These are phyloP conservation scores for Colinus virginianus DNA, from an alignment of 2,113 vertebrate species.

Conservation along the genomic window DNA sequence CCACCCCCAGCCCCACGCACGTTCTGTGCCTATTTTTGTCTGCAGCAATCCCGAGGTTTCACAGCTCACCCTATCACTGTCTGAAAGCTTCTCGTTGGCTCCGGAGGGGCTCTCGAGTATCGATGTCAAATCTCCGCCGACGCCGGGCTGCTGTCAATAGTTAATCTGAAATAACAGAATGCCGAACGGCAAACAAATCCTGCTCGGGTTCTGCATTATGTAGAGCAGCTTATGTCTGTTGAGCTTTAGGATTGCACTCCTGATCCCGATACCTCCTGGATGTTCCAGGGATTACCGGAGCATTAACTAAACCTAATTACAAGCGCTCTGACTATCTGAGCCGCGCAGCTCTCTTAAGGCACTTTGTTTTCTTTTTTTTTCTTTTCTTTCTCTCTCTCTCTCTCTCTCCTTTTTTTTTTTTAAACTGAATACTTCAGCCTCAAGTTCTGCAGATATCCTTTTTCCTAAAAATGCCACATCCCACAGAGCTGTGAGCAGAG, in stretches of 20 bases:
- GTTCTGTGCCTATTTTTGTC: background rate
- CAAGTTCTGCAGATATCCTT: conserved; percentile 11
- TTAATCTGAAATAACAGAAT: conserved; percentile 66
- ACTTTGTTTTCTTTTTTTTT: conserved; percentile 44
- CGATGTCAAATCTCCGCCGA: conserved; percentile 48
- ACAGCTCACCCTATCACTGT: background rate
- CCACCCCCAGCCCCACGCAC: rapidly evolving
- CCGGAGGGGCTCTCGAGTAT: conserved; percentile 50
- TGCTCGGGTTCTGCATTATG: conserved; percentile 26
- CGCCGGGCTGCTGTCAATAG: conserved; percentile 43
- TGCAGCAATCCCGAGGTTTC: background rate
- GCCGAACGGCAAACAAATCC: conserved; percentile 59
- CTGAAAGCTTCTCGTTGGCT: conserved; percentile 39
- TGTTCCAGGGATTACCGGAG: conserved; percentile 77
- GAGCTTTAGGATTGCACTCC: conserved; percentile 68
- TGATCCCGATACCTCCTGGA: conserved; percentile 72
- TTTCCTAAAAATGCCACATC: background rate
- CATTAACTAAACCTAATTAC: conserved; percentile 80
- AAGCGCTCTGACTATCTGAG: conserved; percentile 70
- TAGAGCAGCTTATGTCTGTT: conserved; percentile 69
- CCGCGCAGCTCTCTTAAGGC: conserved; percentile 63
- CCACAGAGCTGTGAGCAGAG: background rate
- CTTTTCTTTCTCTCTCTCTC: background rate
- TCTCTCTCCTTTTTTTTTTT: background rate
- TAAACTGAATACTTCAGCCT: conserved; percentile 73